Evolutionary conservation across 2,888 invertebrate genomes (phyloP).

Genomic region (Patella caerulea): DNA sequence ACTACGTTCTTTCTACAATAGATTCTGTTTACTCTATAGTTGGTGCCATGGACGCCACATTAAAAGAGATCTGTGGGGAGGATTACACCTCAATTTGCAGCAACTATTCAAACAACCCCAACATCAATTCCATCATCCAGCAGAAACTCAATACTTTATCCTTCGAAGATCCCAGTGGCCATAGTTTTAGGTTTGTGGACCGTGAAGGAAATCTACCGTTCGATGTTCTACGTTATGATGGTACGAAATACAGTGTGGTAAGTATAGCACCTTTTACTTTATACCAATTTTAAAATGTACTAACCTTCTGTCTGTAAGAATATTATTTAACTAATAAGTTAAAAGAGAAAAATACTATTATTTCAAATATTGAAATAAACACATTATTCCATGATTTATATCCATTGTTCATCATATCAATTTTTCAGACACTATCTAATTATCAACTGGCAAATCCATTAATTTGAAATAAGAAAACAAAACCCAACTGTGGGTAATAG

Average conservation of each 20-base stretch:
- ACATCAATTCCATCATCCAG: conserved; percentile 44
- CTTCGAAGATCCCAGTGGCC: conserved; percentile 44
- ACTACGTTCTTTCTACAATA: conserved; percentile 65
- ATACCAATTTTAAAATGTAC: too few species aligned
- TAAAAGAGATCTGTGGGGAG: conserved; percentile 59
- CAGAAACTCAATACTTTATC: conserved; percentile 48
- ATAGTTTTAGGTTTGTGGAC: conserved; percentile 49
- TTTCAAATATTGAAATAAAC: too few species aligned
- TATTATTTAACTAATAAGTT: too few species aligned
- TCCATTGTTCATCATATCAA: too few species aligned
- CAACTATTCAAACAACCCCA: conserved; percentile 38
- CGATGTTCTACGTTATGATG: conserved; percentile 41
- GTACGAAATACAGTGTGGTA: conserved; percentile 37
- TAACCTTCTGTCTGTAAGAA: too few species aligned
- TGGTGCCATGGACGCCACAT: conserved; percentile 65
- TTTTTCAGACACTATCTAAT: too few species aligned
- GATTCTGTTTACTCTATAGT: conserved; percentile 70
- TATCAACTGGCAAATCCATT: too few species aligned
- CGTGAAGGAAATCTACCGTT: conserved; percentile 48
- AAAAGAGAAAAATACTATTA: too few species aligned
- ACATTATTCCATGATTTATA: too few species aligned
- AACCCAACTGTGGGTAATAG: too few species aligned
- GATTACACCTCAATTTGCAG: conserved; percentile 49
- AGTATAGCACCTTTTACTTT: conserved; percentile 1
- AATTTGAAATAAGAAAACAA: too few species aligned